A percentile compares a stretch with the other conserved stretches of the same genome.
Evolutionary conservation across 2,888 invertebrate genomes (phyloP).

Genomic region (Eupithecia exiguata): DNA sequence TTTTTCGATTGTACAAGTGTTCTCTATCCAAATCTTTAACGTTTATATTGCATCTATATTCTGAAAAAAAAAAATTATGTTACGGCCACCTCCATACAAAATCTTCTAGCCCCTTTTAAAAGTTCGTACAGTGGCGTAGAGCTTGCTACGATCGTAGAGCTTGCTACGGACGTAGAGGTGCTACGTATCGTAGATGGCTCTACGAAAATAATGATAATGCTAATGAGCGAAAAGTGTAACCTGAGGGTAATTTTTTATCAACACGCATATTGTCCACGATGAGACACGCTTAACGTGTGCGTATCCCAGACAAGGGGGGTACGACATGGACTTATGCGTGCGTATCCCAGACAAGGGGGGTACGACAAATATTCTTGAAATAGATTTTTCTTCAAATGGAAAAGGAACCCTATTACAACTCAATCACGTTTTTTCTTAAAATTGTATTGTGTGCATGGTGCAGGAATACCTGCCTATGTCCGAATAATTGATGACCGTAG

Average conservation of each 20-base stretch:
- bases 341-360: neutral
- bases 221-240: neutral
- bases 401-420: neutral
- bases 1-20: too few species aligned
- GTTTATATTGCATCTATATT: too few species aligned
- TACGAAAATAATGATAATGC: neutral
- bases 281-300: neutral
- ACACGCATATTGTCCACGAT: too few species aligned
- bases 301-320: neutral
- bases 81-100: too few species aligned
- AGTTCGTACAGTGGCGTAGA: neutral
- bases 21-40: too few species aligned
- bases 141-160: neutral
- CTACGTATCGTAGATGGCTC: neutral
- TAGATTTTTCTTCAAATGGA: neutral
- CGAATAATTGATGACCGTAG: neutral
- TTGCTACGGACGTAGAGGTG: neutral
- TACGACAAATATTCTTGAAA: neutral
- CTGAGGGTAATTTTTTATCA: neutral
- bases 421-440: neutral
- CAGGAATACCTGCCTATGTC: neutral
- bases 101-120: too few species aligned
- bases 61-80: too few species aligned
- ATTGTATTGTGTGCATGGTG: neutral
- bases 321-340: too few species aligned